A percentile compares a stretch with the other conserved stretches of the same genome.
These are phyloP conservation scores for Eurystomus glaucurus DNA, from an alignment of 2,797 vertebrate species.

Conservation along the genomic window DNA sequence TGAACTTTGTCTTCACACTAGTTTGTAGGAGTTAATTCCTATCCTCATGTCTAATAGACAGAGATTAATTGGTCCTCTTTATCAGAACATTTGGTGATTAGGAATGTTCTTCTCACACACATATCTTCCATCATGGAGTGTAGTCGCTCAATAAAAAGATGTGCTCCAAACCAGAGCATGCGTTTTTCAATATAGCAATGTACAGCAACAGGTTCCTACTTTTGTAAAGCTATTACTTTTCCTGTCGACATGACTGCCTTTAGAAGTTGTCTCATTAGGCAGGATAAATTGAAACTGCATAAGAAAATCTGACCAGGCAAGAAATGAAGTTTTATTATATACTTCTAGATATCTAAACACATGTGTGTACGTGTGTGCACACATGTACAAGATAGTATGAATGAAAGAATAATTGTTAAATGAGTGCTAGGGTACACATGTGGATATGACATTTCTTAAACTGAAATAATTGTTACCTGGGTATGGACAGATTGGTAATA, in stretches of 20 bases:
- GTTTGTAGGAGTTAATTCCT: slow-evolving; percentile 78
- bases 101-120: slow-evolving; percentile 78
- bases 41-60: slow-evolving; percentile 75
- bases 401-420: not conserved
- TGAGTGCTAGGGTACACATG: not conserved
- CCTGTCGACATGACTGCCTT: slow-evolving; percentile 79
- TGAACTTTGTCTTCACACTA: slow-evolving; percentile 76
- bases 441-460: not conserved
- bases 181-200: slow-evolving; percentile 83
- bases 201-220: slow-evolving; percentile 79
- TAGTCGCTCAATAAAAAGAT: slow-evolving; percentile 82
- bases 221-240: slow-evolving; percentile 86
- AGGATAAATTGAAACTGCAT: slow-evolving; percentile 79
- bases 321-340: slow-evolving; percentile 31
- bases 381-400: not conserved
- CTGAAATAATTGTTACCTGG: not conserved
- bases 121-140: slow-evolving; percentile 79
- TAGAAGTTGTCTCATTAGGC: slow-evolving; percentile 83
- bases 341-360: not conserved
- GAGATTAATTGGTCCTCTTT: slow-evolving; percentile 84
- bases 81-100: slow-evolving; percentile 82
- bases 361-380: not conserved
- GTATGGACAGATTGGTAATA: not conserved
- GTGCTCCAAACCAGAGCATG: slow-evolving; percentile 67
- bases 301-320: slow-evolving; percentile 54